These are phyloP conservation scores for Pica pica DNA, from an alignment of 2,113 vertebrate genomes.

Conservation along the genomic window DNA sequence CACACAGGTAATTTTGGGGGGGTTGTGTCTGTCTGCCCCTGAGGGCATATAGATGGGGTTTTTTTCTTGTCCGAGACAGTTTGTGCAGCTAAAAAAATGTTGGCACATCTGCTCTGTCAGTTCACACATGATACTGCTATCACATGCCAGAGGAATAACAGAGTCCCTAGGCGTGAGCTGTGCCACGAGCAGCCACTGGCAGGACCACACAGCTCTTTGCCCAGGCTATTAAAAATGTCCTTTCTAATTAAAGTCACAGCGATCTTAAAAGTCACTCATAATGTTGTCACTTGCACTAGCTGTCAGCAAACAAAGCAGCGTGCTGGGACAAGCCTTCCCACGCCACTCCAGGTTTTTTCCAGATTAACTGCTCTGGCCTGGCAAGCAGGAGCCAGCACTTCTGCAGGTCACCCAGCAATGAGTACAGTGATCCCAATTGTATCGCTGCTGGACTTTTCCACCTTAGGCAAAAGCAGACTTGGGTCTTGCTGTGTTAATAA, in stretches of 20 bases:
- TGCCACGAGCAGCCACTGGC: not conserved
- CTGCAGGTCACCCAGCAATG: not conserved
- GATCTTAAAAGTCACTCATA: not conserved
- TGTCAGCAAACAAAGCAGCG: not conserved
- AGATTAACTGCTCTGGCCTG: not conserved
- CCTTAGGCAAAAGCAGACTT: not conserved
- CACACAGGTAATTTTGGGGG: not conserved
- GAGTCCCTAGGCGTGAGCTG: not conserved
- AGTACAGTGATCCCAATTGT: rapidly evolving
- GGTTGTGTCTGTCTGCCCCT: not conserved
- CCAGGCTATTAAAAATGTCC: not conserved
- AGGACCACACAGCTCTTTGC: not conserved
- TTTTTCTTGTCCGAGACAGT: not conserved
- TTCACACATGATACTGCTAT: slow-evolving; percentile 7
- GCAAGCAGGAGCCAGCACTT: rapidly evolving
- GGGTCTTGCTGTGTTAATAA: not conserved
- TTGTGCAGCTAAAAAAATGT: not conserved
- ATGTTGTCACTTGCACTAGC: not conserved
- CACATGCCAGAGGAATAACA: not conserved
- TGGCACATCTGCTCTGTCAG: not conserved
- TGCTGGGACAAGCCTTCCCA: not conserved
- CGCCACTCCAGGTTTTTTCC: not conserved
- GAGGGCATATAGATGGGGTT: not conserved
- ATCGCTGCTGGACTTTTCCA: not conserved
- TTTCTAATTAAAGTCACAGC: not conserved